phyloP scores from a whole-genome alignment of 2,888 invertebrate species.

The Lordiphosa andalusiaca region DNA sequence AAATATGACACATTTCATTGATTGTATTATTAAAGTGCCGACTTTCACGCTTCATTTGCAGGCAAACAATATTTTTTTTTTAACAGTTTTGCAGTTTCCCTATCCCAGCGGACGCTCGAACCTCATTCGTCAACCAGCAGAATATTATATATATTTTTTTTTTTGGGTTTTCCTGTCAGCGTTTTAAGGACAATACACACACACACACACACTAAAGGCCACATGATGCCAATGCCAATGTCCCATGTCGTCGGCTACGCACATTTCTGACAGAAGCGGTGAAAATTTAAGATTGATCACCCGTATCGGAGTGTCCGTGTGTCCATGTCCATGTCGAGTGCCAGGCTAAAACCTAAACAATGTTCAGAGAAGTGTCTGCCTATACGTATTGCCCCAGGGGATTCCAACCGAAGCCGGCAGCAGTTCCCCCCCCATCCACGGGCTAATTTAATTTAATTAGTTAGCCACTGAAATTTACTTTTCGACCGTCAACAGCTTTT shows the following conservation, averaged over 20 bases:
- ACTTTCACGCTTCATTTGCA: constrained; percentile 62
- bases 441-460: constrained; percentile 49
- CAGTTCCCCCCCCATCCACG: constrained; percentile 10
- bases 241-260: constrained; percentile 66
- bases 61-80: constrained; percentile 20
- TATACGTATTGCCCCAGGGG: constrained; percentile 22
- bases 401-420: constrained; percentile 1
- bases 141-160: constrained; percentile 6
- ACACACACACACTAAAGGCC: constrained; percentile 37
- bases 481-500: neutral
- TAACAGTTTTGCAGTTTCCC: constrained; percentile 34
- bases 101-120: constrained; percentile 35
- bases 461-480: constrained; percentile 16
- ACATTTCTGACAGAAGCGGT: constrained; percentile 80
- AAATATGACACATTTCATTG: constrained; percentile 1
- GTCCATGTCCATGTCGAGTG: constrained; percentile 43
- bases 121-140: constrained; percentile 69
- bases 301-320: constrained; percentile 62
- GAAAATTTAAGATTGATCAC: constrained; percentile 81
- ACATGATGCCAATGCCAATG: constrained; percentile 37
- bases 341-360: constrained; percentile 74
- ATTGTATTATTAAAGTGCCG: constrained; percentile 43
- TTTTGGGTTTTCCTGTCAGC: constrained; percentile 53
- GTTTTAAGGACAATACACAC: constrained; percentile 38
- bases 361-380: constrained; percentile 41